A percentile compares a stretch with the other conserved stretches of the same genome.
phyloP scores from a whole-genome alignment of 2,113 vertebrate species.

The Triplophysa siluroides region DNA sequence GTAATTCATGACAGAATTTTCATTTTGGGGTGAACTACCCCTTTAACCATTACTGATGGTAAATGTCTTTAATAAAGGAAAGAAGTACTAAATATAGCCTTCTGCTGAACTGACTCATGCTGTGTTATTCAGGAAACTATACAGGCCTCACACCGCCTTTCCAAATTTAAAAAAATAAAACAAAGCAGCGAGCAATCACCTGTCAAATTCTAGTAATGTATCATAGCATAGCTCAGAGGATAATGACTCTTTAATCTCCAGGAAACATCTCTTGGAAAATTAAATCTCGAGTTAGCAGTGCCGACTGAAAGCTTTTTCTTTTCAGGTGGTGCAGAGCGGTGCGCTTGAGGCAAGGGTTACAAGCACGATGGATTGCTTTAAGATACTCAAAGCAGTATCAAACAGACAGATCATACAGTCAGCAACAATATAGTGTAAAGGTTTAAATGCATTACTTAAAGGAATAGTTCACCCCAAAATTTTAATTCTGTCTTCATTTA shows the following conservation, averaged over 20 bases:
- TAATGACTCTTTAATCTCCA: slow-evolving; percentile 28
- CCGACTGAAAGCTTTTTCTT: slow-evolving; percentile 22
- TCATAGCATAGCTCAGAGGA: not conserved
- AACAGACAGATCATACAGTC: not conserved
- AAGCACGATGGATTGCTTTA: not conserved
- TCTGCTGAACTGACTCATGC: not conserved
- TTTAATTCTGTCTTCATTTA: too few species aligned
- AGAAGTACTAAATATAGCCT: not conserved
- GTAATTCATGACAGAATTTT: too few species aligned
- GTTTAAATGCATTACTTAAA: not conserved
- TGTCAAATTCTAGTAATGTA: slow-evolving; percentile 21
- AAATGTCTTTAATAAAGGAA: not conserved
- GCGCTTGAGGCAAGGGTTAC: not conserved
- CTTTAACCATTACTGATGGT: too few species aligned
- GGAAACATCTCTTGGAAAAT: slow-evolving; percentile 6
- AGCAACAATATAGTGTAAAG: not conserved
- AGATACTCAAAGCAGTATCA: not conserved
- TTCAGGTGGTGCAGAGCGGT: slow-evolving; percentile 13
- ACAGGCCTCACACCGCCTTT: not conserved
- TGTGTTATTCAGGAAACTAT: not conserved
- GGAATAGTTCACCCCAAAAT: too few species aligned
- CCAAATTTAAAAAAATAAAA: not conserved
- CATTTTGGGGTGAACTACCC: too few species aligned
- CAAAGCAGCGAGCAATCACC: not conserved
- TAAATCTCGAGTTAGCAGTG: not conserved